A percentile compares a stretch with the other conserved stretches of the same genome.
phyloP scores from a whole-genome alignment of 2,888 invertebrate species.

The Synergus japonicus region DNA sequence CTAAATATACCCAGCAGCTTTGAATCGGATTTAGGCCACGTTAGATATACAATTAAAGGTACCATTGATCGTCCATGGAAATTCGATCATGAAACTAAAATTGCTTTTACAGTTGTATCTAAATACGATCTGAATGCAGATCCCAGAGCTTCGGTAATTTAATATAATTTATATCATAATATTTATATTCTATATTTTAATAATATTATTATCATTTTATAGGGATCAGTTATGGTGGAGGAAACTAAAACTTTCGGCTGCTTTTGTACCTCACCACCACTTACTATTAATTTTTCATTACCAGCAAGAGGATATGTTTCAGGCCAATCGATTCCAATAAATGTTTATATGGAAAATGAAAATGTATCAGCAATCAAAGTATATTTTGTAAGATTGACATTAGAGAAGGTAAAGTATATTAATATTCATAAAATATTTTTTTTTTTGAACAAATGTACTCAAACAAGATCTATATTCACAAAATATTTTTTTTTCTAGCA shows the following conservation, averaged over 20 bases:
- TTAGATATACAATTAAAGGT: constrained; percentile 89
- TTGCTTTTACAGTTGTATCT: constrained; percentile 89
- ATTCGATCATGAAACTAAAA: constrained; percentile 89
- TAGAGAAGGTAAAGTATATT: constrained; percentile 81
- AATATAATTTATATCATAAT: background rate
- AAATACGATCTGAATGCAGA: constrained; percentile 90
- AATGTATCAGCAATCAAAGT: constrained; percentile 87
- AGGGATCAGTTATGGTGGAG: constrained; percentile 85
- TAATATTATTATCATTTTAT: constrained; percentile 49
- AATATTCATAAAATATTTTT: constrained; percentile 27
- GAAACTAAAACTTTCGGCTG: constrained; percentile 88
- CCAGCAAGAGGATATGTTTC: constrained; percentile 88
- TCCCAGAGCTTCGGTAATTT: constrained; percentile 82
- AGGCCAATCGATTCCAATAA: constrained; percentile 86
- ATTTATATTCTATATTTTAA: too few relatives aligned
- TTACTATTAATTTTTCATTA: constrained; percentile 83
- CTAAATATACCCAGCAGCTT: constrained; percentile 88
- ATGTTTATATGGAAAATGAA: constrained; percentile 82
- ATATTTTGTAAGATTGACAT: constrained; percentile 81
- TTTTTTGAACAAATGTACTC: background rate
- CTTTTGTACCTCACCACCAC: constrained; percentile 84
- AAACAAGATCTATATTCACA: too few relatives aligned
- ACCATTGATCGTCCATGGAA: constrained; percentile 90
- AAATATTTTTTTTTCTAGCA: constrained; percentile 75
- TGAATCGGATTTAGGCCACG: constrained; percentile 83